phyloP scores from a whole-genome alignment of 30 jellyfish, hydroid and myxozoan species.

The Aurelia aurita complex sp. Pacific region DNA sequence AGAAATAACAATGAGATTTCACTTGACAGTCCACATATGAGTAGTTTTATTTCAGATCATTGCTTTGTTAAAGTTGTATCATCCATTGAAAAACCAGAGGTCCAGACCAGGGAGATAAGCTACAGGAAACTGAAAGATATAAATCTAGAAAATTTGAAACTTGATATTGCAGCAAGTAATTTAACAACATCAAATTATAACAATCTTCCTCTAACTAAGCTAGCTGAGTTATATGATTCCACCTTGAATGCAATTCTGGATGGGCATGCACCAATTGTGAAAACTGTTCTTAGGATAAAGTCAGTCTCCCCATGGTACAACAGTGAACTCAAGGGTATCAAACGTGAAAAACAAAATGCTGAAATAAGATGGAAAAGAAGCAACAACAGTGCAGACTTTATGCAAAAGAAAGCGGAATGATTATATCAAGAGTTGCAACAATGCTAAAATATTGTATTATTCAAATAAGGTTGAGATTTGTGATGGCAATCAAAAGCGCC shows the following conservation, averaged over 20 bases:
- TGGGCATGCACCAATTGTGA: slow-evolving; percentile 14
- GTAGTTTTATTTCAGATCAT: no score
- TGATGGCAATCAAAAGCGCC: no score
- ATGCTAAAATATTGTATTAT: no score
- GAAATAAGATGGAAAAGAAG: neutral
- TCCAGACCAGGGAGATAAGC: no score
- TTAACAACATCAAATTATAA: neutral
- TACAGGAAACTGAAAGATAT: slow-evolving; percentile 22
- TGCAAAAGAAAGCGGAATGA: neutral
- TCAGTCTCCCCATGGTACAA: slow-evolving; percentile 29
- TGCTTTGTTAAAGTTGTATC: no score
- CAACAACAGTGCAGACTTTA: neutral
- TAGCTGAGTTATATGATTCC: slow-evolving; percentile 15
- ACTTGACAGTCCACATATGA: no score
- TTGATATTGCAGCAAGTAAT: slow-evolving; percentile 22
- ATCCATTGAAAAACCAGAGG: no score
- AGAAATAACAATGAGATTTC: no score
- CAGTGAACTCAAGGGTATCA: neutral
- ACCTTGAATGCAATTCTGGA: slow-evolving; percentile 15
- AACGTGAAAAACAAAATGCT: neutral
- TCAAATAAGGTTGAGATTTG: no score
- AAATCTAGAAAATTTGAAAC: slow-evolving; percentile 3
- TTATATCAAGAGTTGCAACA: no score
- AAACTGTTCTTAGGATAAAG: slow-evolving; percentile 1
- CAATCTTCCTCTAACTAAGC: slow-evolving; percentile 13